Conservation (phyloP, 2,797 vertebrate genomes). For the Manis pentadactyla region DNA sequence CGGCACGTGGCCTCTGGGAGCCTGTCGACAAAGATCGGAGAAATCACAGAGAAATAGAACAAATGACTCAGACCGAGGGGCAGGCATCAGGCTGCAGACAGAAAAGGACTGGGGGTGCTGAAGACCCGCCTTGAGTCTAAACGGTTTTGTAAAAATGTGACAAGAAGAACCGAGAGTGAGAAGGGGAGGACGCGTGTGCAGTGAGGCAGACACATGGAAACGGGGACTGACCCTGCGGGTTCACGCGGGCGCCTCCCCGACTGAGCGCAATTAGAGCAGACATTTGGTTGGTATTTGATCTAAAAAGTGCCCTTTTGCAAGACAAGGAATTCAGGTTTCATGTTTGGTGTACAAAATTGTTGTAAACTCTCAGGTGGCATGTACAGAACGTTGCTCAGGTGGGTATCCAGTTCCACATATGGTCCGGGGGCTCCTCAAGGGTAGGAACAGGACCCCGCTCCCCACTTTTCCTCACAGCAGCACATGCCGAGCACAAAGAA, state of each 20-base stretch:
- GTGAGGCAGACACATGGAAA: not conserved
- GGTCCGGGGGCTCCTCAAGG: not conserved
- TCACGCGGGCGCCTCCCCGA: rapidly evolving
- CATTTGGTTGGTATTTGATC: not conserved
- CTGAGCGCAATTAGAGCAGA: too few relatives aligned
- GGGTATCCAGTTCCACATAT: not conserved
- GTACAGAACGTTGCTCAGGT: not conserved
- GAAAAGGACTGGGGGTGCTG: not conserved
- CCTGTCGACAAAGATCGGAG: not conserved
- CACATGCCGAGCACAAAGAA: not conserved
- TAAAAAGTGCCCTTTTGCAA: not conserved
- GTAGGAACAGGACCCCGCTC: too few relatives aligned
- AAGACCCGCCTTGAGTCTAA: not conserved
- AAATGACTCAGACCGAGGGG: not conserved
- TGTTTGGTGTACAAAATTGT: not conserved
- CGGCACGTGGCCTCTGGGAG: not conserved
- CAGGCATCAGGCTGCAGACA: not conserved
- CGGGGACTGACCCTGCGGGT: rapidly evolving
- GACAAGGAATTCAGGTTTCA: not conserved
- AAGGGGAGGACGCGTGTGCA: too few relatives aligned
- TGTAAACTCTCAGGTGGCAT: not conserved
- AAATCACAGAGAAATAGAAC: too few relatives aligned
- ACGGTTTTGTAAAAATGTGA: not conserved
- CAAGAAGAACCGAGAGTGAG: not conserved
- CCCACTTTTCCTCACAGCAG: not conserved